Evolutionary conservation across 1,140 invertebrate species (phyloP).

Genomic region (Aporrectodea caliginosa): DNA sequence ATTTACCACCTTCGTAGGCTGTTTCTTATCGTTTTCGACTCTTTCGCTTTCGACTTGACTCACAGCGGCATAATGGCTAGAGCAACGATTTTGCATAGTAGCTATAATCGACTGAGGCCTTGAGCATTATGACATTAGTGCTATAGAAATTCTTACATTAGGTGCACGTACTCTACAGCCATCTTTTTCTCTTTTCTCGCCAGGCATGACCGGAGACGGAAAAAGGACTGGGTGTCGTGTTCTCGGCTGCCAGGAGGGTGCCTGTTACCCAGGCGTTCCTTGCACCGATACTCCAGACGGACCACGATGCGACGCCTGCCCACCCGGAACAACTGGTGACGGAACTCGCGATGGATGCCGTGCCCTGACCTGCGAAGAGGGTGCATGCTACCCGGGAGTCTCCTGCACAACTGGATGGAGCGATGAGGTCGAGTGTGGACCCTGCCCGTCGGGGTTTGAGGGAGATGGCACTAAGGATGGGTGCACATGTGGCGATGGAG

Average conservation of each 20-base stretch:
- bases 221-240: neutral
- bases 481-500: slow-evolving; percentile 14
- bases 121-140: no score
- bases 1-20: no score
- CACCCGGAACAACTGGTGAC: slow-evolving; percentile 40
- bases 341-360: slow-evolving; percentile 25
- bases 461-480: neutral
- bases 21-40: no score
- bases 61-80: no score
- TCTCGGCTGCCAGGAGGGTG: slow-evolving; percentile 67
- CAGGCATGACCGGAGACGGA: neutral
- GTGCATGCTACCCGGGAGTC: slow-evolving; percentile 66
- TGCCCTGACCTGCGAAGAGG: slow-evolving; percentile 52
- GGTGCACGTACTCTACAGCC: no score
- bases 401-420: slow-evolving; percentile 44
- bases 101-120: no score
- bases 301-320: slow-evolving; percentile 41
- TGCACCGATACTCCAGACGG: slow-evolving; percentile 60
- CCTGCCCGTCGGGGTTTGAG: slow-evolving; percentile 44
- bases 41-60: no score
- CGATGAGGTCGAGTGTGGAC: slow-evolving; percentile 48
- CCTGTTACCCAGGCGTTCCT: slow-evolving; percentile 74
- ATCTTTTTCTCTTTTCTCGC: neutral
- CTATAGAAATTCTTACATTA: no score
- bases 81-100: no score